Conservation (phyloP, 2,797 vertebrate species). For the Dendrocincla tyrannina region DNA sequence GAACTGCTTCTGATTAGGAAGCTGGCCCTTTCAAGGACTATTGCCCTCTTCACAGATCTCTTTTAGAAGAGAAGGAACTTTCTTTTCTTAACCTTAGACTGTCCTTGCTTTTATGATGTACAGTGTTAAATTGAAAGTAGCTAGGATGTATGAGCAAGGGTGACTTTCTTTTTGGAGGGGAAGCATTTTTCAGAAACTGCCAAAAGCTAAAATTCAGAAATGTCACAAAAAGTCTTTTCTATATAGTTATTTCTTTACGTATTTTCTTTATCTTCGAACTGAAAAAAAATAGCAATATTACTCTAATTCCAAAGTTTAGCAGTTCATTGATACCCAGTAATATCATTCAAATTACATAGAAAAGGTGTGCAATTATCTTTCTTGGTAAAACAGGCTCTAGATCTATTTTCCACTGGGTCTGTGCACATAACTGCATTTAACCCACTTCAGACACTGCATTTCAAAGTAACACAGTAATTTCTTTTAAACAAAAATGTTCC, state of each 20-base stretch:
- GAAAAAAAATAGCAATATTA: slow-evolving; percentile 11
- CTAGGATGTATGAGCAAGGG: neutral
- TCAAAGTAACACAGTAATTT: neutral
- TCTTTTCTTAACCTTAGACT: slow-evolving; percentile 23
- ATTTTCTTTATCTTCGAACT: slow-evolving; percentile 36
- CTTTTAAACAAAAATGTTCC: neutral
- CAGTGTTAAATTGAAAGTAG: slow-evolving; percentile 20
- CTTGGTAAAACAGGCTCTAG: neutral
- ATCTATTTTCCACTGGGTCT: neutral
- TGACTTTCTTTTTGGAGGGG: neutral
- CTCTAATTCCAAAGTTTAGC: neutral
- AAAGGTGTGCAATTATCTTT: neutral
- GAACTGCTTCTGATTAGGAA: neutral
- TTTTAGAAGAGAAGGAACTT: neutral
- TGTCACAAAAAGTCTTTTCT: neutral
- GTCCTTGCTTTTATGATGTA: slow-evolving; percentile 33
- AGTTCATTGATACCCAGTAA: neutral
- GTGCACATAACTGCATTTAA: neutral
- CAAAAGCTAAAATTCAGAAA: slow-evolving; percentile 15
- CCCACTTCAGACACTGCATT: neutral
- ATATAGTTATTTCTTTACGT: neutral
- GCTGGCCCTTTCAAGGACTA: neutral
- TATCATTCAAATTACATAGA: neutral
- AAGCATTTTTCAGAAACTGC: slow-evolving; percentile 5
- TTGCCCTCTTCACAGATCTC: neutral